These are phyloP conservation scores for Diogma glabrata DNA, from an alignment of 2,888 invertebrate genomes.

Conservation along the genomic window DNA sequence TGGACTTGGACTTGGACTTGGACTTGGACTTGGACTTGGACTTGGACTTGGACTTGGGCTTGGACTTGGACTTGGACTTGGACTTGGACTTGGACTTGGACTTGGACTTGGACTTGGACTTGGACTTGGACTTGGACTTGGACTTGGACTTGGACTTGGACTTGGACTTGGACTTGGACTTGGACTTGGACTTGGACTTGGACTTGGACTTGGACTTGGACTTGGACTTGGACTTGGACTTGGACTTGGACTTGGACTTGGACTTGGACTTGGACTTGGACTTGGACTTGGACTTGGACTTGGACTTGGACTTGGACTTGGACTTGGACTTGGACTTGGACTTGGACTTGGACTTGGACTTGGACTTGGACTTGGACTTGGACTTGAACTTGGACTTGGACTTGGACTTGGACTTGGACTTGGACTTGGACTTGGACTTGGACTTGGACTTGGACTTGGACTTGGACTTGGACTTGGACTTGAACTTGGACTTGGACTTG, in stretches of 20 bases:
- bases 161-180: slow-evolving; percentile 13
- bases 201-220: slow-evolving; percentile 12
- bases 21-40: slow-evolving; percentile 12
- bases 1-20: slow-evolving; percentile 11
- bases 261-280: background rate
- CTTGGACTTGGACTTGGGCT: slow-evolving; percentile 12
- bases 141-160: slow-evolving; percentile 11
- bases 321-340: background rate
- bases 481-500: slow-evolving; percentile 1
- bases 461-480: slow-evolving; percentile 3
- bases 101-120: slow-evolving; percentile 12
- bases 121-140: slow-evolving; percentile 12
- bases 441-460: background rate
- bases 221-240: slow-evolving; percentile 13
- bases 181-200: slow-evolving; percentile 13
- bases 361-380: background rate
- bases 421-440: background rate
- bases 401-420: background rate
- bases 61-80: slow-evolving; percentile 11
- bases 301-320: slow-evolving; percentile 1
- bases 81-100: slow-evolving; percentile 12
- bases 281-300: background rate
- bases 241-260: slow-evolving; percentile 1
- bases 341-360: background rate
- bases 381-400: background rate